phyloP scores from a whole-genome alignment of 2,797 vertebrate species.

The Lithobates sylvaticus region DNA sequence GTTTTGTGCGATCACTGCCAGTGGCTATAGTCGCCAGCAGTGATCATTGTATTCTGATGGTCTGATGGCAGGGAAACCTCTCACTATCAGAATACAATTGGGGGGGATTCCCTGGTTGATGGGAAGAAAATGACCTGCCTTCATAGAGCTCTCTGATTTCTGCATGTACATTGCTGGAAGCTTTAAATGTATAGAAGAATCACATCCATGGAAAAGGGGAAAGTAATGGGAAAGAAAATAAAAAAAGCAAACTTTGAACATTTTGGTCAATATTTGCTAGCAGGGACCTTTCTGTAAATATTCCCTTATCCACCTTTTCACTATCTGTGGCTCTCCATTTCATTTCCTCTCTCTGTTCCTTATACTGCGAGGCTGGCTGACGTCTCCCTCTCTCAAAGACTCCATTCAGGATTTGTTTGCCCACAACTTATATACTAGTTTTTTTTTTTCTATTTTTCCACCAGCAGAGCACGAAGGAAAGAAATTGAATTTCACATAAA shows the following conservation, averaged over 20 bases:
- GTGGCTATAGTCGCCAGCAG: no score
- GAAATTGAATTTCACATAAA: conserved; percentile 63
- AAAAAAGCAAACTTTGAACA: conserved; percentile 4
- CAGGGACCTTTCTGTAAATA: conserved; percentile 42
- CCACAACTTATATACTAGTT: conserved; percentile 58
- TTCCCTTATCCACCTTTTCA: conserved; percentile 45
- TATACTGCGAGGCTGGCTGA: conserved; percentile 45
- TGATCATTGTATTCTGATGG: no score
- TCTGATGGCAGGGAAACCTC: no score
- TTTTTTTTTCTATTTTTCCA: conserved; percentile 57
- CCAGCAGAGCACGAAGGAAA: conserved; percentile 58
- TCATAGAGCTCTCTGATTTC: neutral
- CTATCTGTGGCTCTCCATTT: conserved; percentile 52
- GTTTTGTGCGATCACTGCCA: no score
- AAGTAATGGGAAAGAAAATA: conserved; percentile 12
- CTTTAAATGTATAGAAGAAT: neutral
- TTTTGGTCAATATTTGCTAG: conserved; percentile 45
- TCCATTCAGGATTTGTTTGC: conserved; percentile 61
- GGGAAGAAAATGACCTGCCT: no score
- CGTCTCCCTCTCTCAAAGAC: conserved; percentile 54
- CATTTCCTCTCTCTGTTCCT: conserved; percentile 52
- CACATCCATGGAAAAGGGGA: conserved; percentile 23
- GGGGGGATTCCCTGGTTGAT: no score
- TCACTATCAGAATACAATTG: no score
- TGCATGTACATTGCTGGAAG: neutral